Conservation (phyloP, 2,888 invertebrate genomes). For the Rhingia campestris region DNA sequence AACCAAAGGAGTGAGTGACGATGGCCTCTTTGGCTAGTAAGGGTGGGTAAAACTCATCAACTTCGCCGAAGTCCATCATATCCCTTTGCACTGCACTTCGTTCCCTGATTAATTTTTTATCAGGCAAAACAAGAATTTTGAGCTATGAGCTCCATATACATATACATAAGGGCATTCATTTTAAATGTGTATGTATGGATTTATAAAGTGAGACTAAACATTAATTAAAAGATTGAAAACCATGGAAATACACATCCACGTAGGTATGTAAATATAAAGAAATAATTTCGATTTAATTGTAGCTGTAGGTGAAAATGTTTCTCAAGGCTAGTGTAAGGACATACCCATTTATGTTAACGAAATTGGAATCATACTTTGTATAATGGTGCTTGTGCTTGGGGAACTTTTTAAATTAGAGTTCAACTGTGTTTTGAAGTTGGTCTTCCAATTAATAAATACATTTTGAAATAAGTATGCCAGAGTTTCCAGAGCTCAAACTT, state of each 20-base stretch:
- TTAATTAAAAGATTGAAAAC: conserved; percentile 7
- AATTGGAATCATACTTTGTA: no score
- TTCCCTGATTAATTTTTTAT: conserved; percentile 62
- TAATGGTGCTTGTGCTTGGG: no score
- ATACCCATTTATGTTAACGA: no score
- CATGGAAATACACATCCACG: background rate
- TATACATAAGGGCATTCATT: background rate
- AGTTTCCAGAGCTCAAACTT: no score
- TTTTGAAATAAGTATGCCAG: no score
- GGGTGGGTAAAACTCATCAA: conserved; percentile 60
- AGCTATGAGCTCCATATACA: conserved; percentile 32
- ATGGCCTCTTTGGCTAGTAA: conserved; percentile 51
- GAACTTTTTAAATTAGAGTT: no score
- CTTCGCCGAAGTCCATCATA: conserved; percentile 61
- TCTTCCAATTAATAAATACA: no score
- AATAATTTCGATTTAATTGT: no score
- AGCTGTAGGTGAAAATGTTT: no score
- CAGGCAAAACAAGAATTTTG: conserved; percentile 44
- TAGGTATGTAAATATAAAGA: background rate
- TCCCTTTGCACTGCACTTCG: conserved; percentile 42
- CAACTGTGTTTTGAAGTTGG: no score
- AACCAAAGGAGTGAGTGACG: conserved; percentile 34
- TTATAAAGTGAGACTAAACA: background rate
- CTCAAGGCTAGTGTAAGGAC: no score
- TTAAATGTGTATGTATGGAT: background rate